Evolutionary conservation across 2,113 vertebrate genomes (phyloP).

Genomic region (Neodontobutis hainanensis): DNA sequence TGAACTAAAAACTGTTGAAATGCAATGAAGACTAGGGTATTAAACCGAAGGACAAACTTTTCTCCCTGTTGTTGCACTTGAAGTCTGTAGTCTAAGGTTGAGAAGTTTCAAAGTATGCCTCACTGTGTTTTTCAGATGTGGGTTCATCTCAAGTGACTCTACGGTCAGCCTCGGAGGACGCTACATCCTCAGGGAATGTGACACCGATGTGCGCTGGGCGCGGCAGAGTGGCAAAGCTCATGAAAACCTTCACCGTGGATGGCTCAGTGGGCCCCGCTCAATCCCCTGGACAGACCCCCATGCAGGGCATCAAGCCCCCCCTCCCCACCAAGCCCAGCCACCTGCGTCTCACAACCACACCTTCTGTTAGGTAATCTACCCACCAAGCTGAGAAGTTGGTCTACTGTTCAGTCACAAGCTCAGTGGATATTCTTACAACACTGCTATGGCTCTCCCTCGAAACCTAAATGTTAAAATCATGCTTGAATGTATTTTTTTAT

Average conservation of each 20-base stretch:
- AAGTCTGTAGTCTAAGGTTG: not conserved
- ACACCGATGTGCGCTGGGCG: constrained; percentile 43
- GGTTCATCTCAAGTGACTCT: constrained; percentile 38
- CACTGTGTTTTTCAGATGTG: constrained; percentile 43
- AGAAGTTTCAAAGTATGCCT: not conserved
- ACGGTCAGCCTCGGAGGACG: constrained; percentile 19
- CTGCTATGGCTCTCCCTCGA: constrained; percentile 29
- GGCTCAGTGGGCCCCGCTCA: not conserved
- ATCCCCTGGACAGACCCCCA: constrained; percentile 31
- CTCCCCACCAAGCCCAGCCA: constrained; percentile 76
- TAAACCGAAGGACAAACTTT: too few species aligned
- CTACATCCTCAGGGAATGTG: constrained; percentile 17
- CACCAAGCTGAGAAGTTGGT: not conserved
- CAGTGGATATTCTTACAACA: constrained; percentile 24
- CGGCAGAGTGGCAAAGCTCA: constrained; percentile 79
- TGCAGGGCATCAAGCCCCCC: constrained; percentile 69
- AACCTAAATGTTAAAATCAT: constrained; percentile 44
- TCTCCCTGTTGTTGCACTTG: too few species aligned
- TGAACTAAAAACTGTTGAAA: too few species aligned
- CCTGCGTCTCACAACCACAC: constrained; percentile 64
- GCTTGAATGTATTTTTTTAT: constrained; percentile 67
- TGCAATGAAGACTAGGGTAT: too few species aligned
- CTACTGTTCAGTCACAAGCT: constrained; percentile 2
- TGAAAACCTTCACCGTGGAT: constrained; percentile 74
- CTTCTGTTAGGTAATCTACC: constrained; percentile 76